These are phyloP conservation scores for Phasianus colchicus DNA, from an alignment of 2,113 vertebrate genomes.

Conservation along the genomic window DNA sequence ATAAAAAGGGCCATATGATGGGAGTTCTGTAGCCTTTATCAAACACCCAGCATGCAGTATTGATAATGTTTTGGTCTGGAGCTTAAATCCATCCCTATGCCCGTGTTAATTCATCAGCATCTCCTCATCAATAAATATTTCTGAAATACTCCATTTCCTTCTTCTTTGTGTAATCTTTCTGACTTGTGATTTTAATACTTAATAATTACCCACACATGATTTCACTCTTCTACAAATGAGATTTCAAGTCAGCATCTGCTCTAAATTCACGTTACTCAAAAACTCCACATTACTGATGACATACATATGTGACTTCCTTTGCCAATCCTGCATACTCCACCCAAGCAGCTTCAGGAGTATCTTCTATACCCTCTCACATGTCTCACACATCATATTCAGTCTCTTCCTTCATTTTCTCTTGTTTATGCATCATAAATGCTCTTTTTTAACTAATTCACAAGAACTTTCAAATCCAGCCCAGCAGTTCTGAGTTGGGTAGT, in stretches of 20 bases:
- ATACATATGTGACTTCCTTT: constrained; percentile 56
- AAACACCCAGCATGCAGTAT: constrained; percentile 60
- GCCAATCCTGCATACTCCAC: constrained; percentile 22
- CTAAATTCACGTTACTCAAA: constrained; percentile 49
- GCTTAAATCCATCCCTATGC: constrained; percentile 36
- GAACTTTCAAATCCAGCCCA: neutral
- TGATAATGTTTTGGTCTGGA: constrained; percentile 28
- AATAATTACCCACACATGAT: constrained; percentile 68
- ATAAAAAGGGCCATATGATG: neutral
- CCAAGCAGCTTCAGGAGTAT: neutral
- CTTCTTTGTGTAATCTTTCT: constrained; percentile 67
- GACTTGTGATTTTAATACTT: constrained; percentile 72
- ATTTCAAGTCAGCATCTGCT: constrained; percentile 70
- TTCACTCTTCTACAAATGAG: constrained; percentile 64
- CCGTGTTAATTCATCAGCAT: constrained; percentile 65
- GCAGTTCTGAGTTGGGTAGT: neutral
- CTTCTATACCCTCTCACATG: neutral
- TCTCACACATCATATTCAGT: neutral
- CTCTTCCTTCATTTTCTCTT: neutral
- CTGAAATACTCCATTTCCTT: constrained; percentile 61
- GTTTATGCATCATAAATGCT: neutral
- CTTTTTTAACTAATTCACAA: neutral
- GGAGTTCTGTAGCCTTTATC: constrained; percentile 42
- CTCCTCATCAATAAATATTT: constrained; percentile 60
- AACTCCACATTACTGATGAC: constrained; percentile 50